Base-by-base conservation (phyloP, 2,888 invertebrate genomes). In the Beris morrisii region DNA sequence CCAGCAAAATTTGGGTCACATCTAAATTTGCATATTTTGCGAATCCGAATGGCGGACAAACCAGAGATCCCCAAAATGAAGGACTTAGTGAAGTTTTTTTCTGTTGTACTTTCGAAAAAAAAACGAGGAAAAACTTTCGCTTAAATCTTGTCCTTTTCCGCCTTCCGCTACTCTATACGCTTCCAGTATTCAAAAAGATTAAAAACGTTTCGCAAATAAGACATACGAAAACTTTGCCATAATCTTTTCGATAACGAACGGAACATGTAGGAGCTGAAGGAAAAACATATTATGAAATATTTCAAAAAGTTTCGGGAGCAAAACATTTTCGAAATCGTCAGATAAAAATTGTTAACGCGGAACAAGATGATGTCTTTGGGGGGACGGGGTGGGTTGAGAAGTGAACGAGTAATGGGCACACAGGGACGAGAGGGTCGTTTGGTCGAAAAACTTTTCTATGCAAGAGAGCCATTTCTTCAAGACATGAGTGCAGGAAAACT, bases 221-320 rank as follows among this genome's bases (percentile, higher is more conserved):
- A 50, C 50, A 45, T 48, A 48, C 50, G 15, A 59, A 50, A 59
- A 59, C 15, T 59, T 59, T 50, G 5, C 58, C 44, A 46, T 59
- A 50, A 59, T 59, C 59, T 59, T 59, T 30, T 30, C 50, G 50
- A 50, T 59, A 59, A 48, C 48, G 59, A 59, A 59, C 59, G 50
- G 50, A 59, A 32, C 50, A 52, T 32, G 50, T 59, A 15, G 31
- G 15, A 45, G 31, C n/a, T 7, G 11, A 46, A 45, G 13, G 50
- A 50, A 59, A 59, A 59, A 59, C 59, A 50, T 59, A 48, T 50
- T 59, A 48, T 59, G 50, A 59, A 48, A 59, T 59, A 50, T 59
- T 58, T 58, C 58, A 58, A 58, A 58, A 58, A 28, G 44, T 58
- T 45, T 58, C 22, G 48, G 48, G 4, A n/a, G 13, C 28, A 46